A percentile compares a stretch with the other conserved stretches of the same genome.
phyloP scores from a whole-genome alignment of 2,888 invertebrate genomes.

The Drosophila seclusa region DNA sequence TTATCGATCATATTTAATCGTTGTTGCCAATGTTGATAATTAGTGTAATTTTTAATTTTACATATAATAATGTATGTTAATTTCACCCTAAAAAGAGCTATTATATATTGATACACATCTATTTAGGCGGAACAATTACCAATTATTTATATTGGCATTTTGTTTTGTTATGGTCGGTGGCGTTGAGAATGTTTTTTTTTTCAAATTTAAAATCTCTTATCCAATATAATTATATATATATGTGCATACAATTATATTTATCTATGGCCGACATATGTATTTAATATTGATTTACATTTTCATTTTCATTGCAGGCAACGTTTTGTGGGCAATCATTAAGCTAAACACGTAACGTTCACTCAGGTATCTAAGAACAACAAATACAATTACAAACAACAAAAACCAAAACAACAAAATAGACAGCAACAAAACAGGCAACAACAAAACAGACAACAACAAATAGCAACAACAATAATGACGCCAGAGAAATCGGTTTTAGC shows the following conservation, averaged over 20 bases:
- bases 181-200: constrained; percentile 12
- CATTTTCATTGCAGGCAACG: constrained; percentile 58
- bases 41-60: too few relatives aligned
- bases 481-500: constrained; percentile 84
- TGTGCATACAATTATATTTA: constrained; percentile 7
- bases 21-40: too few relatives aligned
- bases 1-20: constrained; percentile 13
- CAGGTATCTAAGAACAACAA: constrained; percentile 55
- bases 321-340: constrained; percentile 71
- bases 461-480: constrained; percentile 71
- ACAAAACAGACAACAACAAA: constrained; percentile 20
- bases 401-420: constrained; percentile 13
- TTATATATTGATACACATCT: constrained; percentile 31
- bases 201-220: constrained; percentile 16
- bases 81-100: constrained; percentile 8
- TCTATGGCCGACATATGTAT: constrained; percentile 36
- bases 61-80: too few relatives aligned
- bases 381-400: constrained; percentile 27
- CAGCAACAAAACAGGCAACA: constrained; percentile 15
- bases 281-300: constrained; percentile 63
- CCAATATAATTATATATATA: constrained; percentile 1
- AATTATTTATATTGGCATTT: not conserved
- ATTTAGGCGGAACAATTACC: constrained; percentile 42
- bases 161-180: constrained; percentile 45
- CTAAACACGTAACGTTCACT: constrained; percentile 72